Conservation (phyloP, 2,888 invertebrate species). For the Parascotia fuliginaria region DNA sequence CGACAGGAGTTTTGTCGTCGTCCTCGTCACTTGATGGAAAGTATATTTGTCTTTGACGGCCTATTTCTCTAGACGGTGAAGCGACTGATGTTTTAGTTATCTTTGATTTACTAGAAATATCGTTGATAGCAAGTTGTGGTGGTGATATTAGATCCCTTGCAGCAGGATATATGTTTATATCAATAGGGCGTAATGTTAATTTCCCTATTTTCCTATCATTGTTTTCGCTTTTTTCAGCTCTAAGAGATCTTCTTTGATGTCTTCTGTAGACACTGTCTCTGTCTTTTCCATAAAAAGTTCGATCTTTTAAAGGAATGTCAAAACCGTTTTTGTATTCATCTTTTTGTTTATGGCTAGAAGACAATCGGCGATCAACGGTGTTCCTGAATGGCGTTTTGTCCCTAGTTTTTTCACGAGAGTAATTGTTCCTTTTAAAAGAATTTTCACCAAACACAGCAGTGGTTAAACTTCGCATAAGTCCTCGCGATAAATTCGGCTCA, state of each 20-base stretch:
- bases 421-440: conserved; percentile 76
- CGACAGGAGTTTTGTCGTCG: conserved; percentile 78
- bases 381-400: conserved; percentile 89
- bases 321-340: conserved; percentile 74
- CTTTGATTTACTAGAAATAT: conserved; percentile 56
- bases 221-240: conserved; percentile 88
- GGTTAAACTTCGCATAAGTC: conserved; percentile 89
- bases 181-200: conserved; percentile 83
- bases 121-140: conserved; percentile 67
- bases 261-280: conserved; percentile 80
- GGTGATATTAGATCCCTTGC: conserved; percentile 85
- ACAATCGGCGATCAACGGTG: conserved; percentile 74
- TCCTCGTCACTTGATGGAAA: conserved; percentile 82
- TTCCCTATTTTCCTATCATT: conserved; percentile 78
- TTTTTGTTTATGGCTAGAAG: conserved; percentile 68
- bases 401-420: conserved; percentile 86
- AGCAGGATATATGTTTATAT: conserved; percentile 77
- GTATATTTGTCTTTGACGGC: conserved; percentile 79
- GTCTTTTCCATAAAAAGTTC: conserved; percentile 72
- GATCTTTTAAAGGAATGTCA: conserved; percentile 63
- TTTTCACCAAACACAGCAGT: conserved; percentile 90
- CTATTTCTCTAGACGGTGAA: conserved; percentile 69
- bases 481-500: conserved; percentile 73
- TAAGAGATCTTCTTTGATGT: conserved; percentile 84
- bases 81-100: conserved; percentile 69